Conservation (phyloP, 2,888 invertebrate species). For the Liodrosophila aerea region DNA sequence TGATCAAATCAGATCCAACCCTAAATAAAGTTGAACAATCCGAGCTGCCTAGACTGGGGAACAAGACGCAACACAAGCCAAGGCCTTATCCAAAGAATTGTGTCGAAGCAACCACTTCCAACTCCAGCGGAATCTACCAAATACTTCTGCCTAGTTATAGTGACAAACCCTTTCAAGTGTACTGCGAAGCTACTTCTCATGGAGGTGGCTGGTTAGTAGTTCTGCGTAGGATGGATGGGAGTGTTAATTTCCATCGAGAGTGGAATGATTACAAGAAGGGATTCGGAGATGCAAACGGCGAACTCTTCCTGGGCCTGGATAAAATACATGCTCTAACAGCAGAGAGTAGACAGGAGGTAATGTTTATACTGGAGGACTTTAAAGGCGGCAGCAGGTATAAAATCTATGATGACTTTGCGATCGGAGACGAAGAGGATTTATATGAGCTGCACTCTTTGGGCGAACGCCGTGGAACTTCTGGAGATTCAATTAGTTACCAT, state of each 20-base stretch:
- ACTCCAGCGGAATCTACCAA: conserved; percentile 24
- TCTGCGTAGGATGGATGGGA: conserved; percentile 30
- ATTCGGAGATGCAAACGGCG: conserved; percentile 34
- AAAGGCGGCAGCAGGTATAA: conserved; percentile 15
- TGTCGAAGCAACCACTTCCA: background rate
- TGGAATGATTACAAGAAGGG: conserved; percentile 42
- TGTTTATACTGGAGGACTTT: conserved; percentile 33
- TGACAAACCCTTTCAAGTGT: conserved; percentile 33
- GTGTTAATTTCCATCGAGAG: conserved; percentile 31
- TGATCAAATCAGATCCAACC: background rate
- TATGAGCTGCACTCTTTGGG: conserved; percentile 27
- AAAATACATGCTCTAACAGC: conserved; percentile 39
- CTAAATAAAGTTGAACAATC: background rate
- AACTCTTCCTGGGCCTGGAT: conserved; percentile 45
- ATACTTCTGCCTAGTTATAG: conserved; percentile 32
- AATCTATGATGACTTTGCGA: conserved; percentile 23
- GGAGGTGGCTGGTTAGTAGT: conserved; percentile 40
- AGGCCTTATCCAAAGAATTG: conserved; percentile 4
- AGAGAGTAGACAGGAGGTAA: conserved; percentile 15
- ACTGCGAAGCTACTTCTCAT: conserved; percentile 25
- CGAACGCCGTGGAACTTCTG: conserved; percentile 25
- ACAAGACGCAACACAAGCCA: no score
- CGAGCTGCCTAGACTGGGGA: no score
- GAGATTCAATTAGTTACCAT: conserved; percentile 35
- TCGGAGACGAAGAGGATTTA: conserved; percentile 31